phyloP scores from a whole-genome alignment of 2,888 invertebrate species.

The Arrhopalites spinosus region DNA sequence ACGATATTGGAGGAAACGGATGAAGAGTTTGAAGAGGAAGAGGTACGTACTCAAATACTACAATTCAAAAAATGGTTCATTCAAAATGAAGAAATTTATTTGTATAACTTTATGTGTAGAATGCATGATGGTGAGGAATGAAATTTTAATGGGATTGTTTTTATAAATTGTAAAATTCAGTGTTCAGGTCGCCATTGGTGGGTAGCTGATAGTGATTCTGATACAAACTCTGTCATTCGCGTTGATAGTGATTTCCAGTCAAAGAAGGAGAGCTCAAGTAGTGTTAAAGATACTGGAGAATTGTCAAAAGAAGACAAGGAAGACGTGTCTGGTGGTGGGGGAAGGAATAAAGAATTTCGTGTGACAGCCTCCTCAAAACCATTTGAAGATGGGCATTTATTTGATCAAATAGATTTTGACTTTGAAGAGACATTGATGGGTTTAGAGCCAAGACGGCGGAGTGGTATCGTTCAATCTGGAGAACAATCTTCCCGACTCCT shows the following conservation, averaged over 20 bases:
- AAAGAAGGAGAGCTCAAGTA: neutral
- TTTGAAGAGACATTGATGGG: constrained; percentile 55
- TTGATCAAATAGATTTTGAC: constrained; percentile 55
- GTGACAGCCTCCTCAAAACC: constrained; percentile 41
- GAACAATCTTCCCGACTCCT: neutral
- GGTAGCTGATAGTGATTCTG: constrained; percentile 56
- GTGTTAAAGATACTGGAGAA: constrained; percentile 33
- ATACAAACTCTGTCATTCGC: constrained; percentile 56
- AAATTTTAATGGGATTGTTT: neutral
- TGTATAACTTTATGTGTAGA: neutral
- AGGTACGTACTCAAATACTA: constrained; percentile 5
- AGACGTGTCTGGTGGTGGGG: constrained; percentile 35
- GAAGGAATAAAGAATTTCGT: constrained; percentile 9
- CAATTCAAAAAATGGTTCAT: neutral
- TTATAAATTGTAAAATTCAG: neutral
- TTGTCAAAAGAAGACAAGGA: neutral
- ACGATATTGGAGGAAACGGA: constrained; percentile 57
- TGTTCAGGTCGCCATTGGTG: constrained; percentile 57
- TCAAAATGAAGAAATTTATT: neutral
- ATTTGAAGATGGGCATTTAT: constrained; percentile 55
- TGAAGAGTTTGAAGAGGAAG: constrained; percentile 56
- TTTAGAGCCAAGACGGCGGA: neutral
- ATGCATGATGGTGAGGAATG: neutral
- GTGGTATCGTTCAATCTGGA: neutral
- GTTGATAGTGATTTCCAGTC: constrained; percentile 38